phyloP scores from a whole-genome alignment of 2,113 vertebrate genomes.

The Nesoenas mayeri region DNA sequence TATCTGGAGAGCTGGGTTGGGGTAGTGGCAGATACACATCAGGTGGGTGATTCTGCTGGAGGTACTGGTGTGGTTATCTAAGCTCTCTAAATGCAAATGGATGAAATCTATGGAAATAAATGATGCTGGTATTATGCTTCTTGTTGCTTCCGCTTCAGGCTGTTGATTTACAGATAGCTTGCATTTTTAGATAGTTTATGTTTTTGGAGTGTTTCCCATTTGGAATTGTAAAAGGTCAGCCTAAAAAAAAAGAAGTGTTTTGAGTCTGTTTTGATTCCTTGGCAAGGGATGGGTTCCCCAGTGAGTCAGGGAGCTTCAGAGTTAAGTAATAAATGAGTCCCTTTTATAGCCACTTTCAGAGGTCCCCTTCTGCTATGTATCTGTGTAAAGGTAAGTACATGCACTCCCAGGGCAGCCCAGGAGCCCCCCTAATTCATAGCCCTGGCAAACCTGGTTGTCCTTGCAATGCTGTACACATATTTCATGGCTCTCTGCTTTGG shows the following conservation, averaged over 20 bases:
- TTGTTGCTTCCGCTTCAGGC: background rate
- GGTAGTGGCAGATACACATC: background rate
- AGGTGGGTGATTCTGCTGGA: background rate
- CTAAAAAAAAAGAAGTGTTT: background rate
- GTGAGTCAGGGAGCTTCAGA: background rate
- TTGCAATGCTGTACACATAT: accelerated
- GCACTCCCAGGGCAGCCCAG: background rate
- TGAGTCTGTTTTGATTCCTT: background rate
- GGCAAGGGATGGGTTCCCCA: background rate
- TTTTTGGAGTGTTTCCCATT: background rate
- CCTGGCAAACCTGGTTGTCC: background rate
- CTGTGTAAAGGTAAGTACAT: accelerated
- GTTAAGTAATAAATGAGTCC: background rate
- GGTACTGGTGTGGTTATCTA: background rate
- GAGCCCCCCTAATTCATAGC: background rate
- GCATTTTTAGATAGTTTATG: background rate
- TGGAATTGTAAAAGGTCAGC: background rate
- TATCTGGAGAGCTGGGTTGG: background rate
- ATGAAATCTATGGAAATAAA: background rate
- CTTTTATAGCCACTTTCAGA: background rate
- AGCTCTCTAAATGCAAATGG: background rate
- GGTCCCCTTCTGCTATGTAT: background rate
- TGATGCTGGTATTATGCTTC: background rate
- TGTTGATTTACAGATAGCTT: background rate
- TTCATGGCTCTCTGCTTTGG: background rate